A percentile compares a stretch with the other conserved stretches of the same genome.
Conservation (phyloP, 2,113 vertebrate genomes). For the Canis aureus region DNA sequence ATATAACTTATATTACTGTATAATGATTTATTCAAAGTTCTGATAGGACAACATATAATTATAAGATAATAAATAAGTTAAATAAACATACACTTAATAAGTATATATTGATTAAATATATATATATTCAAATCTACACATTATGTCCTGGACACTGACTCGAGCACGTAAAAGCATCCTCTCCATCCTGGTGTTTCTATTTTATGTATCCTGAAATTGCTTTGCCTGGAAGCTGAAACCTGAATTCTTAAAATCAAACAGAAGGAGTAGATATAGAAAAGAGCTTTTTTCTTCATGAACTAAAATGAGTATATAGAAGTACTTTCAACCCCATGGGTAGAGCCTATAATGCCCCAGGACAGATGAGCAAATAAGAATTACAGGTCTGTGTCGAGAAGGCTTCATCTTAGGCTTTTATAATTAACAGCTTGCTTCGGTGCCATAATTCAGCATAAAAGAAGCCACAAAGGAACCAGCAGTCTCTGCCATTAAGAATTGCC, state of each 20-base stretch:
- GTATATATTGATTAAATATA: not conserved
- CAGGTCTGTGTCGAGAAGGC: not conserved
- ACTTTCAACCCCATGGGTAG: not conserved
- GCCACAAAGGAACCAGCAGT: not conserved
- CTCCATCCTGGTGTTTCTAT: not conserved
- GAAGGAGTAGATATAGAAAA: not conserved
- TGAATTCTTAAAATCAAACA: conserved; percentile 44
- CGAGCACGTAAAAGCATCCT: not conserved
- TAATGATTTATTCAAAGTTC: not conserved
- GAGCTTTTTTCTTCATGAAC: not conserved
- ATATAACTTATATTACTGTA: not conserved
- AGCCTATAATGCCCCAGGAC: not conserved
- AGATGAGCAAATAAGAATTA: not conserved
- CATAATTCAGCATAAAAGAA: conserved; percentile 24
- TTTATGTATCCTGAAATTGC: conserved; percentile 44
- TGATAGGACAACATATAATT: not conserved
- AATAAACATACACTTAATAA: not conserved
- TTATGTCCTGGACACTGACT: not conserved
- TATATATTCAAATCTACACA: not conserved
- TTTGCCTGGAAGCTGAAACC: conserved; percentile 64
- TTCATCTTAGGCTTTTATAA: conserved; percentile 26
- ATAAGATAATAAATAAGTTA: not conserved
- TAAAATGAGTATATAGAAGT: not conserved
- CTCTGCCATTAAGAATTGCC: conserved; percentile 25
- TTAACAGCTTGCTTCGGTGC: not conserved